Evolutionary conservation across 2,888 invertebrate species (phyloP), one percentile per base, ranked within the genome.

Genomic region (Slavum lentiscoides): DNA sequence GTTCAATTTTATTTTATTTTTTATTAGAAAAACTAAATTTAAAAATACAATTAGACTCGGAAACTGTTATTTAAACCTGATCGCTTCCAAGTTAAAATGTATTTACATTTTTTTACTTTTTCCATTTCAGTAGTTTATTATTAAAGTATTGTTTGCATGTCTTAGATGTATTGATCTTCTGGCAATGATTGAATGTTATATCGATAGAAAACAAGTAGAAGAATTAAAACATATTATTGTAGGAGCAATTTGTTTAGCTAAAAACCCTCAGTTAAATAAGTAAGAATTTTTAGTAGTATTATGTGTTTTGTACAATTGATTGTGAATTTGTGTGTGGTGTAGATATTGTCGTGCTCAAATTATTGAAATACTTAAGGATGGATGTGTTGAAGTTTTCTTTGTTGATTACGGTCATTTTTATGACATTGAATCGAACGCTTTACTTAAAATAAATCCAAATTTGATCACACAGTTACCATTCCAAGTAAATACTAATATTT

Each of bases 241-340:
- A 55, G 80, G 70, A 19, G 70, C 70, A 17, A 19, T 72, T 64
- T 64, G 80, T 43, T 70, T 80, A 72, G 70, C 80, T n/a, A 70
- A 64, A 80, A 0, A 70, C 39, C 55, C 70, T 13, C 0, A 9
- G 0, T 19, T 61, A 8, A n/a, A 62, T 62, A 21, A n/a, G 80
- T 80, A 72, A 72, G 37, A 19, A n/a, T 64, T 21, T n/a, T 64
- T 0, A 19, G n/a, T 43, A 19, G 1, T 23, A 53, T 39, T 43
- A 61, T 23, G 8, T 13, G 7, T 58, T 19, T 3, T 30, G 55
- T 1, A 61, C n/a, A 59, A 7, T 37, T 49, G 11, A 49, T 59
- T 30, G n/a, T n/a, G 4, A 69, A 59, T 23, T 61, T 23, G 17
- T 69, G 11, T 39, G 15, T 72, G 5, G 1, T 30, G 9, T 21